Conservation (phyloP, 2,113 vertebrate species). For the Platysternon megacephalum region DNA sequence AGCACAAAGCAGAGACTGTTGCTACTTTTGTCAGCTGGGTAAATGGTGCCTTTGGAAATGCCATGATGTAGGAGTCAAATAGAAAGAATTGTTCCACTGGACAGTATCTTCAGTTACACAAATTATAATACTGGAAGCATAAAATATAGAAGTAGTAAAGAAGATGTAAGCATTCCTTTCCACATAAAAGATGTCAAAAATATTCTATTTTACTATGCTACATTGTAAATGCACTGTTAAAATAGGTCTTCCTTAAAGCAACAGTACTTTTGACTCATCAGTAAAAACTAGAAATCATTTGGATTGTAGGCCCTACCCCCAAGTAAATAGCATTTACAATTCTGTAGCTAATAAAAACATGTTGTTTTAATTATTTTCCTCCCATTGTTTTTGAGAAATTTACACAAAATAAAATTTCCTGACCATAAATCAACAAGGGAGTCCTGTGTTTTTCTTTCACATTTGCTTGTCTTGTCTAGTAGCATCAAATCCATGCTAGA, state of each 20-base stretch:
- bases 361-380: constrained; percentile 42
- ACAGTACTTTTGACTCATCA: constrained; percentile 63
- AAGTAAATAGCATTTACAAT: constrained; percentile 35
- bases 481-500: background rate
- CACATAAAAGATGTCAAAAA: constrained; percentile 56
- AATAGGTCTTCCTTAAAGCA: constrained; percentile 42
- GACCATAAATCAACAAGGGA: background rate
- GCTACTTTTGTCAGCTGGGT: background rate
- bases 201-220: constrained; percentile 48
- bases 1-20: background rate
- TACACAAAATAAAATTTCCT: background rate
- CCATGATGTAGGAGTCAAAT: background rate
- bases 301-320: background rate
- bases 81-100: background rate
- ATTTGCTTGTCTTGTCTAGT: background rate
- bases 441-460: background rate
- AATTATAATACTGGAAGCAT: background rate
- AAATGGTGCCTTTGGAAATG: background rate
- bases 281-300: constrained; percentile 36
- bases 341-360: constrained; percentile 45
- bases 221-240: constrained; percentile 41
- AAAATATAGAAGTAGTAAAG: background rate
- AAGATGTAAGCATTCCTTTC: constrained; percentile 50
- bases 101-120: background rate
- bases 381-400: background rate